A percentile compares a stretch with the other conserved stretches of the same genome.
These are phyloP conservation scores for Cydia pomonella DNA, from an alignment of 1,140 invertebrate species.

Conservation along the genomic window DNA sequence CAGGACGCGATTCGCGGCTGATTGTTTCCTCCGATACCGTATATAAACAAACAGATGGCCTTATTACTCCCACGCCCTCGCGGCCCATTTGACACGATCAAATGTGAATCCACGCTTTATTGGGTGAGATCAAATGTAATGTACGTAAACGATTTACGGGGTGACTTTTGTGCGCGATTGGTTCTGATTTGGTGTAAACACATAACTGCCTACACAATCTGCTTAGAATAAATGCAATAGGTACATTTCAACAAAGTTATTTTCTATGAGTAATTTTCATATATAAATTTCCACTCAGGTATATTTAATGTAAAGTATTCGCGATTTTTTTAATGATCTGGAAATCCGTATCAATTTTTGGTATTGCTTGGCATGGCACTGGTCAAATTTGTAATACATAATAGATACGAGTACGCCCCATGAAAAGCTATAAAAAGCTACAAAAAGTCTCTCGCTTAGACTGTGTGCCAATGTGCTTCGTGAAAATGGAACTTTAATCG, in stretches of 20 bases:
- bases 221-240: neutral
- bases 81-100: conserved; percentile 50
- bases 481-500: neutral
- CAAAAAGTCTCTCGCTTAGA: neutral
- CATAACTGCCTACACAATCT: neutral
- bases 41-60: conserved; percentile 64
- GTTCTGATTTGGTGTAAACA: neutral
- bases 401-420: neutral
- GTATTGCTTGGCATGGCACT: no score
- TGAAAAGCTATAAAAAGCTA: neutral
- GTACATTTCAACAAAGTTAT: neutral
- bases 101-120: conserved; percentile 49
- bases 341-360: no score
- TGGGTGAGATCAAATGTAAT: conserved; percentile 24
- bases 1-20: conserved; percentile 49
- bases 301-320: no score
- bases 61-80: conserved; percentile 61
- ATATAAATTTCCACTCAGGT: no score
- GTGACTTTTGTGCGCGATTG: neutral
- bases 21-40: conserved; percentile 61
- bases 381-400: no score
- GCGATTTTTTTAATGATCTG: no score
- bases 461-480: conserved; percentile 14
- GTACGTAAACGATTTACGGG: conserved; percentile 30
- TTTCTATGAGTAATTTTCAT: no score